Evolutionary conservation across 2,888 invertebrate species (phyloP).

Genomic region (Spialia ferax): DNA sequence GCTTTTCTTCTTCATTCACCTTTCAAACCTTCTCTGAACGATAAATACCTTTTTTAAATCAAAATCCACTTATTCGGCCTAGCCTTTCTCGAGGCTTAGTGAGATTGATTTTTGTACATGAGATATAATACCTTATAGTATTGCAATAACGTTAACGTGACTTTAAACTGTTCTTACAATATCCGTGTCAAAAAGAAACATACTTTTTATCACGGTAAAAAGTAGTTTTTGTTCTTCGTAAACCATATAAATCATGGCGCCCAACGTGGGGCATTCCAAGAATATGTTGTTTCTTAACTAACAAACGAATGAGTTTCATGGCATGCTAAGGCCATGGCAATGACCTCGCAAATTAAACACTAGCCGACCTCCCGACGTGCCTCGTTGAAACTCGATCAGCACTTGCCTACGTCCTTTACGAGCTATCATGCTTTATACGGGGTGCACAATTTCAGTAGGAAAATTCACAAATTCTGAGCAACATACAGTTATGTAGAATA

Average conservation of each 20-base stretch:
- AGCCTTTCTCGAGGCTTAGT: no score
- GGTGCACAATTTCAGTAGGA: constrained; percentile 3
- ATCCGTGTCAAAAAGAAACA: background rate
- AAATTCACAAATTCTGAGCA: background rate
- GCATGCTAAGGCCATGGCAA: constrained; percentile 41
- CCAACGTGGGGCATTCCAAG: background rate
- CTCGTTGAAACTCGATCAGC: constrained; percentile 35
- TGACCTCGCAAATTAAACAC: constrained; percentile 40
- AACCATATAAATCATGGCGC: constrained; percentile 11
- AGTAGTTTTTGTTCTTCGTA: background rate
- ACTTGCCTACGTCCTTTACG: constrained; percentile 32
- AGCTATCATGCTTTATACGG: constrained; percentile 24
- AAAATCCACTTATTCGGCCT: no score
- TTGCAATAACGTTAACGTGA: no score
- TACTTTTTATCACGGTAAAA: background rate
- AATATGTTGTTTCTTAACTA: constrained; percentile 1
- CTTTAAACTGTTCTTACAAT: background rate
- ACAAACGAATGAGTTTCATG: constrained; percentile 4
- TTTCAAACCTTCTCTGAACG: no score
- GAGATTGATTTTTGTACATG: no score
- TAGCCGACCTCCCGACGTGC: constrained; percentile 24
- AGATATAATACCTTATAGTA: no score
- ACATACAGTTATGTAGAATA: background rate
- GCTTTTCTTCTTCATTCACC: no score
- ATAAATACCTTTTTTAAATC: no score